phyloP scores from a whole-genome alignment of 2,113 vertebrate species.

The Nerophis lumbriciformis region DNA sequence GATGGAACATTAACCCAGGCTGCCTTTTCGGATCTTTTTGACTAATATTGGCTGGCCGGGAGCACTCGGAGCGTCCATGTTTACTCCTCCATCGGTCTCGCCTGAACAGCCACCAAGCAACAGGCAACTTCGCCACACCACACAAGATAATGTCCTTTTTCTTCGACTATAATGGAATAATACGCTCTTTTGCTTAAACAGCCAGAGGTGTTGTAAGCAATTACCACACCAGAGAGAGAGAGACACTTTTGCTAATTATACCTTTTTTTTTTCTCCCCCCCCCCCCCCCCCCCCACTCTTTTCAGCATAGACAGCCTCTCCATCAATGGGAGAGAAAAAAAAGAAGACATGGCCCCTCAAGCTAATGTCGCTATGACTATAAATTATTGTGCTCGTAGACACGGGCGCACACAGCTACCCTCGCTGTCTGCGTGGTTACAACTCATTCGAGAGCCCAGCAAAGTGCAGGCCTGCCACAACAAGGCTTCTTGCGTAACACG shows the following conservation, averaged over 20 bases:
- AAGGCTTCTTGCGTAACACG: slow-evolving; percentile 46
- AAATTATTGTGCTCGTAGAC: slow-evolving; percentile 33
- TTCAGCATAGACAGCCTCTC: slow-evolving; percentile 41
- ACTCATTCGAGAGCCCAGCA: slow-evolving; percentile 18
- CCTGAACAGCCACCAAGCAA: slow-evolving; percentile 40
- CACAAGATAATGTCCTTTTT: slow-evolving; percentile 40
- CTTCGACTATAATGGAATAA: slow-evolving; percentile 51
- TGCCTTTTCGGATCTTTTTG: not conserved
- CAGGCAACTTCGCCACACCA: slow-evolving; percentile 12
- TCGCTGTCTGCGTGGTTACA: slow-evolving; percentile 30
- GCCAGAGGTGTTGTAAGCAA: slow-evolving; percentile 60
- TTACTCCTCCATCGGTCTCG: slow-evolving; percentile 12
- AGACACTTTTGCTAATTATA: slow-evolving; percentile 59
- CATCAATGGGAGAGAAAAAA: slow-evolving; percentile 27
- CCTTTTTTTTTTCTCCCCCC: slow-evolving; percentile 16
- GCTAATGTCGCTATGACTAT: slow-evolving; percentile 21
- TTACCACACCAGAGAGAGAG: slow-evolving; percentile 58
- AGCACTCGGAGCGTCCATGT: slow-evolving; percentile 5
- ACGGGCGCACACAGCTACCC: slow-evolving; percentile 16
- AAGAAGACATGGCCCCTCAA: slow-evolving; percentile 20
- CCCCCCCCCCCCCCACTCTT: slow-evolving; percentile 6
- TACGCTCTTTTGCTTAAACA: slow-evolving; percentile 57
- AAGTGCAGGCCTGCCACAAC: slow-evolving; percentile 23
- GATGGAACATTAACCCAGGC: not conserved
- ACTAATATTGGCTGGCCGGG: not conserved